Evolutionary conservation across 2,113 vertebrate species (phyloP).

Genomic region (Gopherus flavomarginatus): DNA sequence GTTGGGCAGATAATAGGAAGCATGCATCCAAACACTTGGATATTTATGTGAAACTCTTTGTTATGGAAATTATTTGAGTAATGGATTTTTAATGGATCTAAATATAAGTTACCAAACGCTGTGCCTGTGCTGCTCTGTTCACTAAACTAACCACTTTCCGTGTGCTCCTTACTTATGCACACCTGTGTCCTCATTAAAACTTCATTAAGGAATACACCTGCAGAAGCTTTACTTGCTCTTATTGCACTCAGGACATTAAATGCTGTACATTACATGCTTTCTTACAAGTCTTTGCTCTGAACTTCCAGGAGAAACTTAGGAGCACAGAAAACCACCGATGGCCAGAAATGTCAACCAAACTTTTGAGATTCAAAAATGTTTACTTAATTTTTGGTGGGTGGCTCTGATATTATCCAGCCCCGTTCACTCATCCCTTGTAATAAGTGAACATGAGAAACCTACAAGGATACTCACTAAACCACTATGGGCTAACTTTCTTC

Average conservation of each 20-base stretch:
- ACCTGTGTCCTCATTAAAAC: constrained; percentile 39
- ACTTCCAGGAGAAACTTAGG: not conserved
- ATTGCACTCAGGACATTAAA: not conserved
- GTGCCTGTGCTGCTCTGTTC: not conserved
- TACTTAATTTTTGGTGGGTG: not conserved
- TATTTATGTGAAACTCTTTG: not conserved
- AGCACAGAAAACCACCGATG: accelerated
- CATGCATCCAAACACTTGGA: not conserved
- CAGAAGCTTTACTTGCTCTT: constrained; percentile 29
- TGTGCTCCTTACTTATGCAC: constrained; percentile 19
- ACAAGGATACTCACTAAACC: not conserved
- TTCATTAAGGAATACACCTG: constrained; percentile 35
- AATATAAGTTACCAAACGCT: not conserved
- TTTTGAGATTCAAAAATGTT: not conserved
- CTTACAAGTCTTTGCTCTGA: not conserved
- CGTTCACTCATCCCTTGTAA: not conserved
- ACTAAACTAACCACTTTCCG: not conserved
- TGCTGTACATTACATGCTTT: not conserved
- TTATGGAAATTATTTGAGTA: not conserved
- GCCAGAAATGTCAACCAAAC: not conserved
- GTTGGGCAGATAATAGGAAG: not conserved
- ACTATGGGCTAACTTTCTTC: not conserved
- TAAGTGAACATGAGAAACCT: not conserved
- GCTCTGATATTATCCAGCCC: not conserved
- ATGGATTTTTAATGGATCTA: not conserved